These are phyloP conservation scores for Pherbina coryleti DNA, from an alignment of 2,888 invertebrate genomes.

Conservation along the genomic window DNA sequence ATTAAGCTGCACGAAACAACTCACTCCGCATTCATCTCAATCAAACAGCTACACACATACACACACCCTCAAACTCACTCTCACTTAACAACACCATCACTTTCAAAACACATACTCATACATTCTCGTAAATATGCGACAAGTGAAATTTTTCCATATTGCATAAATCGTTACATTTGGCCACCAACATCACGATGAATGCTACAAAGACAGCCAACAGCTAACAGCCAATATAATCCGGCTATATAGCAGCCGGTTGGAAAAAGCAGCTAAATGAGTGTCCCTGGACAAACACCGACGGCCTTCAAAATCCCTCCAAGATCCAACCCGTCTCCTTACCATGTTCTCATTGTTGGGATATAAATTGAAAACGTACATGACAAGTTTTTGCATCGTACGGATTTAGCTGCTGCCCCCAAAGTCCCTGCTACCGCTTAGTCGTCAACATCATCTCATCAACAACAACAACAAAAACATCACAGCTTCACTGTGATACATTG, in stretches of 20 bases:
- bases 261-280: neutral
- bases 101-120: neutral
- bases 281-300: neutral
- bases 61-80: conserved; percentile 31
- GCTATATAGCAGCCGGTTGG: neutral
- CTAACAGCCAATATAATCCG: conserved; percentile 2
- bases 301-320: too few relatives aligned
- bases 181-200: neutral
- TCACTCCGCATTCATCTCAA: conserved; percentile 16
- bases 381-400: conserved; percentile 43
- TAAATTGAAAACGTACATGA: conserved; percentile 44
- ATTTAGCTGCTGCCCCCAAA: conserved; percentile 39
- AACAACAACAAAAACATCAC: neutral
- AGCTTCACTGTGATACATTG: conserved; percentile 5
- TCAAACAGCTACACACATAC: conserved; percentile 19
- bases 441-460: neutral
- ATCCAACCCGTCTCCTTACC: too few relatives aligned
- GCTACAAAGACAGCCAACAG: neutral
- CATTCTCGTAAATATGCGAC: neutral
- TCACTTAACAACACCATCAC: neutral
- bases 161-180: too few relatives aligned
- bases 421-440: neutral
- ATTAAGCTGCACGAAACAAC: conserved; percentile 33
- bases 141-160: too few relatives aligned
- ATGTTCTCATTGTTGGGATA: neutral